phyloP scores from a whole-genome alignment of 2,888 invertebrate genomes.

The Brachyopa scutellaris region DNA sequence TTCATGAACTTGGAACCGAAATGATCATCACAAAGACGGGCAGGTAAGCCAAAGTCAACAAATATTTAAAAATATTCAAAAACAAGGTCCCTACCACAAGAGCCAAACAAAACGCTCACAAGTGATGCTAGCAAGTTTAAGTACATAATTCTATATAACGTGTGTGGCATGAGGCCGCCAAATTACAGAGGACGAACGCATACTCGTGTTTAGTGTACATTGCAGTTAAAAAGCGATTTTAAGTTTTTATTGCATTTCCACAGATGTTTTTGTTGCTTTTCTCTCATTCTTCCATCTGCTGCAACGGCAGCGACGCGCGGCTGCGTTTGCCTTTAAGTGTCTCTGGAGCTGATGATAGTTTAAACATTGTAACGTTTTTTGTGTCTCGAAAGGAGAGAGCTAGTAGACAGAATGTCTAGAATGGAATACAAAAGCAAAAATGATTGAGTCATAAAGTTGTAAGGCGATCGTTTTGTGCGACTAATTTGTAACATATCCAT shows the following conservation, averaged over 20 bases:
- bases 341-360: slow-evolving; percentile 5
- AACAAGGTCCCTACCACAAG: not conserved
- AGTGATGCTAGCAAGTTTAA: not conserved
- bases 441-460: too few species aligned
- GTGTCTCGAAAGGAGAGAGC: not conserved
- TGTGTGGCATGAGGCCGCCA: slow-evolving; percentile 37
- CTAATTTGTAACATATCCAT: too few species aligned
- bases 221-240: slow-evolving; percentile 67
- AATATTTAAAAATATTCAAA: slow-evolving; percentile 17
- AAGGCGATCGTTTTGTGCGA: too few species aligned
- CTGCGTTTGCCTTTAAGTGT: not conserved
- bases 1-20: slow-evolving; percentile 96
- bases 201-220: slow-evolving; percentile 15
- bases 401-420: slow-evolving; percentile 24
- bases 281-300: too few species aligned
- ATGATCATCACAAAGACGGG: slow-evolving; percentile 99
- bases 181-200: slow-evolving; percentile 53
- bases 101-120: not conserved
- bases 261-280: slow-evolving; percentile 14
- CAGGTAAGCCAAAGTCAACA: slow-evolving; percentile 85
- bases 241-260: slow-evolving; percentile 41
- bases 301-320: not conserved
- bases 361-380: slow-evolving; percentile 22
- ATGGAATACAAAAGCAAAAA: too few species aligned
- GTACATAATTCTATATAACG: not conserved